These are phyloP conservation scores for Conus ventricosus DNA, from an alignment of 1,140 invertebrate genomes.

Conservation along the genomic window DNA sequence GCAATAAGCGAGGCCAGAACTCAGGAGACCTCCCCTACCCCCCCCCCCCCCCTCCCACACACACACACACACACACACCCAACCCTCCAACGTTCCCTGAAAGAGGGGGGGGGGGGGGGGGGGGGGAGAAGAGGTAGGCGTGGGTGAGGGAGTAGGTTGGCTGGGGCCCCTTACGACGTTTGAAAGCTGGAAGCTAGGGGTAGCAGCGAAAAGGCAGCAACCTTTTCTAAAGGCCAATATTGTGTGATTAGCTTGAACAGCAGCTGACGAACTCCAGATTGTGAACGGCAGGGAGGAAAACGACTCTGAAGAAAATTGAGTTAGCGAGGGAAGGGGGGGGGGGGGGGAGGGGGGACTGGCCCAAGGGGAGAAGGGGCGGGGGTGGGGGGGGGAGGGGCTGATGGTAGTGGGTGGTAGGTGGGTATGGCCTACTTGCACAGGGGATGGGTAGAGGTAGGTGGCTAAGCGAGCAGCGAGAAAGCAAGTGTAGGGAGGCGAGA, in stretches of 20 bases:
- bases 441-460: no score
- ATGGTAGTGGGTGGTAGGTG: no score
- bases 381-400: neutral
- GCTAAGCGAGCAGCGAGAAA: neutral
- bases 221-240: constrained; percentile 14
- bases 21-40: neutral
- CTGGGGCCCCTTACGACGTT: neutral
- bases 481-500: neutral
- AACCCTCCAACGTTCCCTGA: neutral
- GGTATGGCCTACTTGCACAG: no score
- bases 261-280: constrained; percentile 7
- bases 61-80: no score
- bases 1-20: neutral
- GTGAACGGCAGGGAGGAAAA: neutral
- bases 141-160: neutral
- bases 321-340: neutral
- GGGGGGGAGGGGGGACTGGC: neutral
- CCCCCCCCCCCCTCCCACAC: neutral
- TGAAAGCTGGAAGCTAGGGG: neutral
- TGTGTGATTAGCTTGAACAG: constrained; percentile 5
- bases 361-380: neutral
- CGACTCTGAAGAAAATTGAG: neutral
- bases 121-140: neutral
- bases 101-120: neutral
- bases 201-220: neutral